phyloP scores from a whole-genome alignment of 2,113 vertebrate species.

The Azemiops feae region DNA sequence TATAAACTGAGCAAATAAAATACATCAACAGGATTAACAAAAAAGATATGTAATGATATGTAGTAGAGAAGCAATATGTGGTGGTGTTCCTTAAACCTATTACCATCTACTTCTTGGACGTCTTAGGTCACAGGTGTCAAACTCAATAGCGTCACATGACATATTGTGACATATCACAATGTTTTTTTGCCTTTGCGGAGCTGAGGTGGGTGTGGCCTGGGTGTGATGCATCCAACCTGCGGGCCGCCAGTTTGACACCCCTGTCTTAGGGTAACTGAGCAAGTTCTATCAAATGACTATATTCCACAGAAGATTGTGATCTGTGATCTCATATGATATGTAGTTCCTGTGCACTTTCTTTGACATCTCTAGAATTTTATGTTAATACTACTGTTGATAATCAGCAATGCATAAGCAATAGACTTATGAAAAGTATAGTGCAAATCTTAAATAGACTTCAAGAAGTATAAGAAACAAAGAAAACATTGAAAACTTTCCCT shows the following conservation, averaged over 20 bases:
- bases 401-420: too few species aligned
- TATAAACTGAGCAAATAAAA: not conserved
- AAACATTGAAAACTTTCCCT: not conserved
- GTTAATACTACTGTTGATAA: not conserved
- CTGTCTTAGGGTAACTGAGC: not conserved
- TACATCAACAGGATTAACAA: not conserved
- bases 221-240: too few species aligned
- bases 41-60: not conserved
- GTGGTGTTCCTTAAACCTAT: not conserved
- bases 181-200: too few species aligned
- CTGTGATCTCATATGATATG: not conserved
- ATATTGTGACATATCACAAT: too few species aligned
- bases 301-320: not conserved
- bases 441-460: not conserved
- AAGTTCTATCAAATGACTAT: not conserved
- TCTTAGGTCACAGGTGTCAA: not conserved
- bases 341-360: not conserved
- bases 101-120: not conserved
- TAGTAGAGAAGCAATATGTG: too few species aligned
- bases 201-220: too few species aligned
- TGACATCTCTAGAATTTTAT: not conserved
- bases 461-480: not conserved
- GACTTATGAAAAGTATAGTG: not conserved
- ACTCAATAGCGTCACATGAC: too few species aligned
- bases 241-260: too few species aligned